Conservation (phyloP, 2,797 vertebrate species). For the Brachymystax lenok region DNA sequence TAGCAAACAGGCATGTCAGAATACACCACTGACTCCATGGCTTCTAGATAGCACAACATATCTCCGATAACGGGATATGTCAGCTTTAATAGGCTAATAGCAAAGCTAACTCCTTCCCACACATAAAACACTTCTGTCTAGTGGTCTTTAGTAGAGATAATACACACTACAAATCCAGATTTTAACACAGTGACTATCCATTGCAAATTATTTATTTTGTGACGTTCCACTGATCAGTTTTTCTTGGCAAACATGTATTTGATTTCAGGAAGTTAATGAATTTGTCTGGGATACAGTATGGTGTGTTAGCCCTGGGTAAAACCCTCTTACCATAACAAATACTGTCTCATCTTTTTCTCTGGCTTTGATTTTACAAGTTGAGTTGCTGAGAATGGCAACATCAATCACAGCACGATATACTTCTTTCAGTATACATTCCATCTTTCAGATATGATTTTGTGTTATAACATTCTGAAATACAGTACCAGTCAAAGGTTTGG, state of each 20-base stretch:
- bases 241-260: slow-evolving; percentile 38
- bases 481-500: no score
- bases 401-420: not conserved
- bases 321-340: not conserved
- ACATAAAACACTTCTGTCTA: not conserved
- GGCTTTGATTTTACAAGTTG: not conserved
- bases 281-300: not conserved
- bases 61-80: not conserved
- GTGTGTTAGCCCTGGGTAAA: not conserved
- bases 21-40: not conserved
- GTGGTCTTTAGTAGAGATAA: not conserved
- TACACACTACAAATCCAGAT: not conserved
- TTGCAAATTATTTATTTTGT: not conserved
- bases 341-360: not conserved
- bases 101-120: not conserved
- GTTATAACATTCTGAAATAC: not conserved
- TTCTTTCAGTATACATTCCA: not conserved
- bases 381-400: not conserved
- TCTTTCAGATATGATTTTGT: not conserved
- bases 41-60: not conserved
- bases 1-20: not conserved
- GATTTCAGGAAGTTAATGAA: not conserved
- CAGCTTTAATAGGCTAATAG: no score
- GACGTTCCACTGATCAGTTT: slow-evolving; percentile 34
- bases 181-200: not conserved